Evolutionary conservation across 2,797 vertebrate species (phyloP).

Genomic region (Pachyuromys duprasi): DNA sequence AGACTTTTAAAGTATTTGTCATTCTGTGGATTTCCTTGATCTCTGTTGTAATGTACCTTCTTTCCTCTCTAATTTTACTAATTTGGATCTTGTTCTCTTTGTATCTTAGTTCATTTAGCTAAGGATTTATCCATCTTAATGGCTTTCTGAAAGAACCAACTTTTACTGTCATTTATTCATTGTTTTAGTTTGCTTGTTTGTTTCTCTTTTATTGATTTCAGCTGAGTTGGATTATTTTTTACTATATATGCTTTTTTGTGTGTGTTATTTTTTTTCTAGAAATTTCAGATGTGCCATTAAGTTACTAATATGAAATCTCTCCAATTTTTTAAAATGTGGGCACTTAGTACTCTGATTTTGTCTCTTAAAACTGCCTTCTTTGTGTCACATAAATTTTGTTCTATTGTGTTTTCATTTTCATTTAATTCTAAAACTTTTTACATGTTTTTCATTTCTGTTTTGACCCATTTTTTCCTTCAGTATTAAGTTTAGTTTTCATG

Average conservation of each 20-base stretch:
- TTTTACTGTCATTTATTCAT: neutral
- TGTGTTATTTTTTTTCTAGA: neutral
- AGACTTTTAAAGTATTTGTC: neutral
- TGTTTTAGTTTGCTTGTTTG: neutral
- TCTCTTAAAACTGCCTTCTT: neutral
- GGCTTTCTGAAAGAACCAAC: neutral
- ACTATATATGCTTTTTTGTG: neutral
- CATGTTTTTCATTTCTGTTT: neutral
- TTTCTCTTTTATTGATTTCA: neutral
- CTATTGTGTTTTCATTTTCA: neutral
- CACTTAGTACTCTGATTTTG: neutral
- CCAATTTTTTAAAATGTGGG: neutral
- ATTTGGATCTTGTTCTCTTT: neutral
- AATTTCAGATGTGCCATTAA: neutral
- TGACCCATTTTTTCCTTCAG: neutral
- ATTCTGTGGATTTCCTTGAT: neutral
- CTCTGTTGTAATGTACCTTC: neutral
- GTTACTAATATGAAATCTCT: neutral
- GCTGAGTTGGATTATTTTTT: neutral
- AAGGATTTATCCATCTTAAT: neutral
- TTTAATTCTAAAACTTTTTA: neutral
- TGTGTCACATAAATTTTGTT: neutral
- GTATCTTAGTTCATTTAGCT: neutral
- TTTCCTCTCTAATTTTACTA: neutral
- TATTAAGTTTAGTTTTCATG: neutral